phyloP scores from a whole-genome alignment of 2,888 invertebrate species.

The Dryobota labecula region DNA sequence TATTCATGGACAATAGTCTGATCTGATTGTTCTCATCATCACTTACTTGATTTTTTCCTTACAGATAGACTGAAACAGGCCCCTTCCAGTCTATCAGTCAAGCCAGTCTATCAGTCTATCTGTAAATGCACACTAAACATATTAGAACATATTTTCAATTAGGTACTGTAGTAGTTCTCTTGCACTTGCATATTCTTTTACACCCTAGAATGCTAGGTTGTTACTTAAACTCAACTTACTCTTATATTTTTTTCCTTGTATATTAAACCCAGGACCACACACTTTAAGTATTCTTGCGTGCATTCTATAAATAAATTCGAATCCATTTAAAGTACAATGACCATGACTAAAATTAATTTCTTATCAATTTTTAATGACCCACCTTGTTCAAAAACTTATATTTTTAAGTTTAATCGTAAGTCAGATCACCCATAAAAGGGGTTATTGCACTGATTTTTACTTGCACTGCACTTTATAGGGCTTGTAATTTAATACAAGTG shows the following conservation, averaged over 20 bases:
- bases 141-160: neutral
- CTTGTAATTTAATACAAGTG: slow-evolving; percentile 73
- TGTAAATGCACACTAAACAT: neutral
- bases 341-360: slow-evolving; percentile 43
- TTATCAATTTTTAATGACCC: slow-evolving; percentile 27
- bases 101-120: no score
- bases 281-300: neutral
- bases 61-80: no score
- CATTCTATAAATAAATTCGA: slow-evolving; percentile 13
- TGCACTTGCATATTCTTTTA: neutral
- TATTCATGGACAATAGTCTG: no score
- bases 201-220: neutral
- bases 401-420: slow-evolving; percentile 12
- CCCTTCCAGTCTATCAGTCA: neutral
- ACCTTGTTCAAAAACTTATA: slow-evolving; percentile 18
- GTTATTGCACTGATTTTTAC: slow-evolving; percentile 75
- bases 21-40: slow-evolving; percentile 4
- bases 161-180: neutral
- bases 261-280: slow-evolving; percentile 1
- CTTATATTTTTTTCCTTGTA: neutral
- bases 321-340: slow-evolving; percentile 14
- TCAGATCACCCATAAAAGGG: slow-evolving; percentile 50
- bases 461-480: slow-evolving; percentile 64
- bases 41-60: neutral
- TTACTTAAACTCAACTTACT: neutral